phyloP scores from a whole-genome alignment of 1,140 invertebrate genomes.

The Psix sp. region DNA sequence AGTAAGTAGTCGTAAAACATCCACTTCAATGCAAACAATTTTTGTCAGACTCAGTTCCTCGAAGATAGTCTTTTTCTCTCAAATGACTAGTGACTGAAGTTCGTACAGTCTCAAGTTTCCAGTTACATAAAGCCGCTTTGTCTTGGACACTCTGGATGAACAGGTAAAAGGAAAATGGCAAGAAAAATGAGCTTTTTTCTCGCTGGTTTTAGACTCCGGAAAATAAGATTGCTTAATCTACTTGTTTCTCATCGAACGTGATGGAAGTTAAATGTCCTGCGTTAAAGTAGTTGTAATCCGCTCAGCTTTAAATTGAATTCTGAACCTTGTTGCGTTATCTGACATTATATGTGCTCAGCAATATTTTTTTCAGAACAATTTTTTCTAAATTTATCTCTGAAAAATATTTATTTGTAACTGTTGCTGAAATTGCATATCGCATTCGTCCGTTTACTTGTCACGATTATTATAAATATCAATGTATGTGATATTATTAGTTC shows the following conservation, averaged over 20 bases:
- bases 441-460: too few relatives aligned
- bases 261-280: conserved; percentile 68
- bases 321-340: conserved; percentile 32
- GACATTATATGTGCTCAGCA: conserved; percentile 12
- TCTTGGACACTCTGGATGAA: conserved; percentile 44
- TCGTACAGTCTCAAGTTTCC: conserved; percentile 53
- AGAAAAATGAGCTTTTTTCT: conserved; percentile 45
- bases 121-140: conserved; percentile 62
- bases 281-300: conserved; percentile 59
- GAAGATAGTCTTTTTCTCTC: background rate
- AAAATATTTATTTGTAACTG: too few relatives aligned
- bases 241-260: conserved; percentile 67
- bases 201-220: conserved; percentile 50
- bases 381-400: background rate
- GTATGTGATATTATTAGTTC: too few relatives aligned
- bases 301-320: conserved; percentile 57
- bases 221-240: conserved; percentile 69
- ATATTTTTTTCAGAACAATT: background rate
- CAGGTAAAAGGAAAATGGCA: conserved; percentile 26
- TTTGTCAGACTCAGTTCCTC: background rate
- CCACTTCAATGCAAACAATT: background rate
- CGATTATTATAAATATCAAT: too few relatives aligned
- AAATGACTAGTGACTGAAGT: conserved; percentile 50
- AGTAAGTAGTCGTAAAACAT: background rate
- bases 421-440: too few relatives aligned